Percentiles rank a stretch among this genome's conserved stretches.
These are phyloP conservation scores for Pocillopora grandis DNA, from an alignment of 92 coral and sea anemone genomes.

Conservation along the genomic window DNA sequence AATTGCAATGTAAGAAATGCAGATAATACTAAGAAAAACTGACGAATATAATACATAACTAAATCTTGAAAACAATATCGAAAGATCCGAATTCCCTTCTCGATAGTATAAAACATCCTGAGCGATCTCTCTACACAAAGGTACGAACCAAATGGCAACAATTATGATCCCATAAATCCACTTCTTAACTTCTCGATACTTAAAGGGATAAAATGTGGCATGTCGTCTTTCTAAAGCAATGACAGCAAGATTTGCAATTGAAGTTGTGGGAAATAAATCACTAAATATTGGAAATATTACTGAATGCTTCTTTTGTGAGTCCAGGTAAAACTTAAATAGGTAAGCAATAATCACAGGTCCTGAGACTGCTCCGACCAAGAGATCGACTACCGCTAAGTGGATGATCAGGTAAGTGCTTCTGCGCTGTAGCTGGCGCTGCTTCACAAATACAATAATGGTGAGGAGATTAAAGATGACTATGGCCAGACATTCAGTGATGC, in stretches of 20 bases:
- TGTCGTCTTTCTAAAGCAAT: constrained; percentile 3
- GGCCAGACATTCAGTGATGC: not conserved
- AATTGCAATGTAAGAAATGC: not conserved
- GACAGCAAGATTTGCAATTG: not conserved
- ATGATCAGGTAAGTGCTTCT: constrained; percentile 2
- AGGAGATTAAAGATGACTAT: no score
- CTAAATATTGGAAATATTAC: not conserved
- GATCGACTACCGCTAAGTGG: constrained; percentile 16
- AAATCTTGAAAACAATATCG: no score
- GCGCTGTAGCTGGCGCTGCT: not conserved
- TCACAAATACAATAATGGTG: no score
- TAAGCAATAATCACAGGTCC: constrained; percentile 1
- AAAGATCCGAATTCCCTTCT: no score
- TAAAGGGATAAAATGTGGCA: not conserved
- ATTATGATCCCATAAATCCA: not conserved
- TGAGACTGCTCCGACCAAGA: constrained; percentile 18
- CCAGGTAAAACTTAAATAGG: no score
- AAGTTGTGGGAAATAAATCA: not conserved
- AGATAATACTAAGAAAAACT: not conserved
- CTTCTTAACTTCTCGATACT: not conserved
- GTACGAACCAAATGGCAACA: not conserved
- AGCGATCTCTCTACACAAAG: not conserved
- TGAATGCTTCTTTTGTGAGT: not conserved
- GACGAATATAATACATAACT: not conserved
- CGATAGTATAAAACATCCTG: not conserved